Evolutionary conservation across 1,140 invertebrate genomes (phyloP).

Genomic region (Tribolium castaneum): DNA sequence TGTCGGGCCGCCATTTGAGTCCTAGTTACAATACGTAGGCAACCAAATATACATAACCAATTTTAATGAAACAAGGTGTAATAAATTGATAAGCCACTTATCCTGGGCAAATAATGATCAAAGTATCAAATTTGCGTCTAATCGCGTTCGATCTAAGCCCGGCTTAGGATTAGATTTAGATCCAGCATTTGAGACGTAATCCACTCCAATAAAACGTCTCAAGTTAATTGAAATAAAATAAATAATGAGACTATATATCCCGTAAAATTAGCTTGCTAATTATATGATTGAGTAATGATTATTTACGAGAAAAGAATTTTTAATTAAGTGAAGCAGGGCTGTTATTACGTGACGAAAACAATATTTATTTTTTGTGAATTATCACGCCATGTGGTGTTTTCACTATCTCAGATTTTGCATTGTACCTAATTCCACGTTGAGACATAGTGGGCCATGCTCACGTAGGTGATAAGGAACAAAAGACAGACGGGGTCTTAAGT

Average conservation of each 20-base stretch:
- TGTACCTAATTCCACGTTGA: too few species aligned
- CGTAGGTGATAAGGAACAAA: too few species aligned
- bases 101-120: background rate
- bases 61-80: too few species aligned
- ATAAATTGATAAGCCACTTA: background rate
- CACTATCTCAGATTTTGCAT: too few species aligned
- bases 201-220: background rate
- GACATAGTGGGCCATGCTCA: too few species aligned
- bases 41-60: background rate
- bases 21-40: background rate
- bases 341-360: background rate
- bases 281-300: background rate
- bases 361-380: too few species aligned
- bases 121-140: background rate
- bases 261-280: background rate
- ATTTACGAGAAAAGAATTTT: background rate
- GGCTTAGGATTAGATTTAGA: background rate
- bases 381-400: too few species aligned
- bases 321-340: background rate
- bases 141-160: background rate
- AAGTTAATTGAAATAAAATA: background rate
- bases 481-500: too few species aligned
- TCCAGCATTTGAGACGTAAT: background rate
- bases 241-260: background rate
- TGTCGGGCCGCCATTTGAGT: too few species aligned